Percentiles rank a stretch among this genome's conserved stretches.
These are phyloP conservation scores for Fulica atra DNA, from an alignment of 2,113 vertebrate species.

Conservation along the genomic window DNA sequence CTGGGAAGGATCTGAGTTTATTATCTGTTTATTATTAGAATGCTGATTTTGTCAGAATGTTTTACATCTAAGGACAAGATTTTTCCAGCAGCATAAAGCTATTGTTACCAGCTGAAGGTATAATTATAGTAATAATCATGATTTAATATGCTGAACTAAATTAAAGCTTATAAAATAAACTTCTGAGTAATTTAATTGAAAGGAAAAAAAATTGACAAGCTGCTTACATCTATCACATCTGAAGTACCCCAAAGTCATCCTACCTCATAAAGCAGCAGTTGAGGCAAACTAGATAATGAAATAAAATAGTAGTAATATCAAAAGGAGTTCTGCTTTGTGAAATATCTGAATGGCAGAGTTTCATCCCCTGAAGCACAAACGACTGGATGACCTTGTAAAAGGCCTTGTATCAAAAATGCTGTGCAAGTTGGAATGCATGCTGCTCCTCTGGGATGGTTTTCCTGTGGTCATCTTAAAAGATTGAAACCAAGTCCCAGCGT, in stretches of 20 bases:
- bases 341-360: neutral
- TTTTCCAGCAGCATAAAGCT: neutral
- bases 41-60: neutral
- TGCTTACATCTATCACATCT: neutral
- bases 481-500: neutral
- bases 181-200: neutral
- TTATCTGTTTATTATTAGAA: neutral
- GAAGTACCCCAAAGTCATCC: neutral
- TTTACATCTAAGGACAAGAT: neutral
- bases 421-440: neutral
- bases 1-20: neutral
- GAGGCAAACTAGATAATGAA: neutral
- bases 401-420: neutral
- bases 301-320: neutral
- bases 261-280: neutral
- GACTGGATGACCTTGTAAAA: neutral
- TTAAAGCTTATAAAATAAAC: neutral
- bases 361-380: neutral
- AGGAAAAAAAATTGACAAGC: neutral
- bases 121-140: neutral
- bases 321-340: neutral
- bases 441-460: neutral
- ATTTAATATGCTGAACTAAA: neutral
- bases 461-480: neutral
- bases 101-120: neutral